Base-by-base conservation (phyloP, 2,888 invertebrate genomes). In the Formica aserva region DNA sequence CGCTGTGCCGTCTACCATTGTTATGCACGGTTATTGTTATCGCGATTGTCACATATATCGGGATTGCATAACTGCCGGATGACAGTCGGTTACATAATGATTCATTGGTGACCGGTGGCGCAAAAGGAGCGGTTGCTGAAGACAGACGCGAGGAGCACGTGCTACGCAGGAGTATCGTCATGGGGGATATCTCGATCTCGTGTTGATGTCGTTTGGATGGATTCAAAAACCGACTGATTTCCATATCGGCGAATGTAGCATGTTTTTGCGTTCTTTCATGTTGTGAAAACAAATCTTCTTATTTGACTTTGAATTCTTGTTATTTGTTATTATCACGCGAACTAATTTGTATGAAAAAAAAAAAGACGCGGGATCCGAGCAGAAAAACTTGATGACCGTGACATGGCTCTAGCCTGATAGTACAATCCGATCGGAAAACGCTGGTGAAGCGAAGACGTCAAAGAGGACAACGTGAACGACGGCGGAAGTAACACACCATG, bases 401-500 rank as follows among this genome's bases (percentile, higher is more conserved):
- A 32, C 8, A 29, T 13, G 66, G 52, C 29, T 55, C 1, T 8
- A 52, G 26, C 32, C 22, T 65, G 65, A 75, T 9, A 18, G 45
- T 35, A 15, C 1, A 13, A 11, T 13, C 18, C 1, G 6, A 41
- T 52, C 13, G 62, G 35, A 11, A 26, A 66, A 57, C 22, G 4
- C 6, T 35, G 13, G 60, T 26, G n/a, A 63, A 48, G 63, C 65
- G 29, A 26, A 52, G 22, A 69, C 26, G n/a, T 35, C 52, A 18
- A 60, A 13, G 26, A 76, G 35, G n/a, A 22, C 75, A 15, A 52
- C 52, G 18, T 57, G 52, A 65, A 60, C 52, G 26, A 71, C 55
- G 41, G 11, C 62, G 57, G n/a, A 69, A 74, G 74, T 90, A 82
- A 72, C 18, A 45, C 32, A n/a, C 18, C 18, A 94, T 95, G 95